Evolutionary conservation across 2,113 vertebrate genomes (phyloP), one percentile per base, ranked within the genome.

Genomic region (Dolichotis patagonum): DNA sequence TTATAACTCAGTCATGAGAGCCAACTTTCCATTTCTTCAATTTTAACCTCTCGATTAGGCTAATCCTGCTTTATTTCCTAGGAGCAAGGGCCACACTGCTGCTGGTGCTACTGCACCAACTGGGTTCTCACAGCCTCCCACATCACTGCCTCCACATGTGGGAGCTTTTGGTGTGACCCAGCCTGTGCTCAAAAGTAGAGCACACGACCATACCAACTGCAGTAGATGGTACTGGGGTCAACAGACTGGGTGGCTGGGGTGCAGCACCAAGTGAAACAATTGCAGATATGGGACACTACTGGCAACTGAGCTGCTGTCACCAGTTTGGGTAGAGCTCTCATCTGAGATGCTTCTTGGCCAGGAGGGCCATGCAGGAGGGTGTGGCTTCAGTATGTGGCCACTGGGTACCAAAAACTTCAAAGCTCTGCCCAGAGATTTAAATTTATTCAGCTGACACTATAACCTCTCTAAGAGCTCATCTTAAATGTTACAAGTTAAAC

Each of bases 11-110:
- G 86, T 54, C 49, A 49, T 43, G 38, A 60, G 12, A 81, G 54
- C 26, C 35, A 7, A 62, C 49, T 22, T 30, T 58, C 30, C 56
- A 89, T 62, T 89, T 89, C 71, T 62, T 89, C 41, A 62, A 49
- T 62, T 35, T 89, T 20, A 78, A 28, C 10, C 28, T 90, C 43
- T 52, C 63, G 12, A 77, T 62, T 62, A 49, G 43, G 62, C 12
- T 28, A 49, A 90, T 78, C 99, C 58, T 99, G 99, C 78, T 99
- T 99, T 32, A 99, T 98, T 96, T 99, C 99, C 0, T 99, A 99
- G 65, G 98, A 98, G 97, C 99, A 99, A 46, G 98, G 98, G 83
- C 98, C 98, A 97, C 98, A 98, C 93, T 98, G 98, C 24, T 96
- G 96, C 98, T 94, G 98, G 97, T 85, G 96, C 35, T n/a, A 6